Evolutionary conservation across 2,888 invertebrate species (phyloP), one percentile per base, ranked within the genome.

Genomic region (Tuta absoluta): DNA sequence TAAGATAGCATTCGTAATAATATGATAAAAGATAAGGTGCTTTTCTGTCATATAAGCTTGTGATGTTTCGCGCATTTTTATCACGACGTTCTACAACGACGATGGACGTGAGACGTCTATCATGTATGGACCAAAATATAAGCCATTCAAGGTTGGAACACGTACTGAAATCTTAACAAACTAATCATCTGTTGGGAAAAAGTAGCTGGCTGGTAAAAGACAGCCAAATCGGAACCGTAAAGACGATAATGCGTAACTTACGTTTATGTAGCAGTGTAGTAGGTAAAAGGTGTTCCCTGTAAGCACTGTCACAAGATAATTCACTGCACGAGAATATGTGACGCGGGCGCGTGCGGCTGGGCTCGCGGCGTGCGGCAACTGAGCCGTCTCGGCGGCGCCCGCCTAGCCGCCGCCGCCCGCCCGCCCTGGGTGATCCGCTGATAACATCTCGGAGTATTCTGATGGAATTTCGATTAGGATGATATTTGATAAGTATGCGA

Each of bases 311-410:
- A 90, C 90, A 87, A 80, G 33, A 33, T 33, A 33, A 33, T 33
- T 33, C 85, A 83, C 80, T 83, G 85, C 83, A 80, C 79, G 33
- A 48, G 45, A 17, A 11, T 17, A 83, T 75, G 74, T 76, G 72
- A 69, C 68, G 67, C 62, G 72, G 71, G 71, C 80, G 71, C 75
- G 78, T 87, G 86, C 81, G 79, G 78, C 76, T 71, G 75, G 69
- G 77, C 77, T 81, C 78, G 75, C 82, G 85, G 74, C 82, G 81
- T 81, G 80, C 81, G 86, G 82, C 79, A 82, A 89, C 89, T 89
- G 78, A 86, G 86, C 83, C 87, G 87, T 77, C 88, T 80, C 77
- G 85, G 71, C 83, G 88, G 88, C 89, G 87, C 88, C 76, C 69
- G 68, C 69, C 72, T 70, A 58, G 57, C 49, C 41, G 66, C 49